Conservation (phyloP, 37 sponge, comb jelly and placozoan species). For the Aplysina aerophoba region DNA sequence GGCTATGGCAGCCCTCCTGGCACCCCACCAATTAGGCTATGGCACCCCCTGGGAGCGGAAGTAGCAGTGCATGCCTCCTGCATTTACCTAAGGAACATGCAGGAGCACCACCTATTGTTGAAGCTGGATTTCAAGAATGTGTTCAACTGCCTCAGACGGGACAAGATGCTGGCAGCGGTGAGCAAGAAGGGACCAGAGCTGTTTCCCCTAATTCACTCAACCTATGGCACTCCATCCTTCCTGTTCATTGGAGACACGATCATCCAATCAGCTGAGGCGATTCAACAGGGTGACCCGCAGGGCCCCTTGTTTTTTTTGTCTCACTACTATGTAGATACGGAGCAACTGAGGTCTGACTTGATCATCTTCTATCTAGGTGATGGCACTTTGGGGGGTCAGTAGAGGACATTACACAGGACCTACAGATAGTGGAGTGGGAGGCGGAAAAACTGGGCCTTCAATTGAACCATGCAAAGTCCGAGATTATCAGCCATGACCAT, state of each 20-base stretch:
- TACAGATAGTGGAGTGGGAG: no score
- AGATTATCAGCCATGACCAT: no score
- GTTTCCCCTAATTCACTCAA: neutral
- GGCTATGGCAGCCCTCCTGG: neutral
- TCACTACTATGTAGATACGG: no score
- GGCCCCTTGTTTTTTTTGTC: no score
- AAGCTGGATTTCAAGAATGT: neutral
- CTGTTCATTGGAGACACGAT: no score
- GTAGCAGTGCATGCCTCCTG: neutral
- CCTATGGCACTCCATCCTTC: neutral
- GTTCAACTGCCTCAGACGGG: neutral
- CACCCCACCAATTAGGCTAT: neutral
- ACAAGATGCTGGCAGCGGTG: neutral
- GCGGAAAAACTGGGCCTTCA: no score
- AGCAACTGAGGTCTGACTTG: no score
- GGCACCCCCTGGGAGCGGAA: neutral
- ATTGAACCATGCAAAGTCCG: no score
- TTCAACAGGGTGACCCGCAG: no score
- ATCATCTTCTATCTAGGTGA: no score
- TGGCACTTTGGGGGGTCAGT: no score
- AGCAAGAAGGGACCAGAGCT: neutral
- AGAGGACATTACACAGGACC: no score
- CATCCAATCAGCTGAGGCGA: neutral
- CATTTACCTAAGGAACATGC: neutral
- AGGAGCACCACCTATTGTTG: neutral